phyloP scores from a whole-genome alignment of 2,113 vertebrate species.

The Andinoacara biseriatus region DNA sequence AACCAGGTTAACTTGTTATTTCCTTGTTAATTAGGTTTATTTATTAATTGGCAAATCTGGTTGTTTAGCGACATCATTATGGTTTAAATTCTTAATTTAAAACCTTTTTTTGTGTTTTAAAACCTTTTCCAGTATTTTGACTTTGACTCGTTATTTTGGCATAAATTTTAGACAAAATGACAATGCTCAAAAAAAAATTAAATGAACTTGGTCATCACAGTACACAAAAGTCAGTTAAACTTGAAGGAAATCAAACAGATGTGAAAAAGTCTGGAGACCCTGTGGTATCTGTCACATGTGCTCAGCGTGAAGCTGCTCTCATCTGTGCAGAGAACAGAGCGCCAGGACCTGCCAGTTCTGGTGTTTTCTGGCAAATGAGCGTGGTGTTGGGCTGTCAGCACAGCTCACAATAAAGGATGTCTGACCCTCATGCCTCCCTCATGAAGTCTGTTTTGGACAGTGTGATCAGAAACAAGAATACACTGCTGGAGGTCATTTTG shows the following conservation, averaged over 20 bases:
- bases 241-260: too few relatives aligned
- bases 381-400: background rate
- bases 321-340: too few relatives aligned
- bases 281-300: background rate
- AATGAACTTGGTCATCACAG: background rate
- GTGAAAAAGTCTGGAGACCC: background rate
- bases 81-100: too few relatives aligned
- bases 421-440: background rate
- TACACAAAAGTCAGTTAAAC: background rate
- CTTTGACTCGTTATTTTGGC: background rate
- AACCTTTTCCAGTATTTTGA: background rate
- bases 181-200: background rate
- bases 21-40: background rate
- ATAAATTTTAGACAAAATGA: background rate
- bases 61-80: too few relatives aligned
- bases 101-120: background rate
- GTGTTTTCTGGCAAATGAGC: conserved; percentile 3
- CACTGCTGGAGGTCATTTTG: background rate
- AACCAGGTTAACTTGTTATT: background rate
- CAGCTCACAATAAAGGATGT: too few relatives aligned
- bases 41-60: background rate
- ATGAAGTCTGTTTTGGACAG: background rate
- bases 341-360: background rate
- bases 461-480: background rate
- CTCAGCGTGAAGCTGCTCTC: background rate